Base-by-base conservation (phyloP, 2,888 invertebrate genomes). In the Hesperia comma region DNA sequence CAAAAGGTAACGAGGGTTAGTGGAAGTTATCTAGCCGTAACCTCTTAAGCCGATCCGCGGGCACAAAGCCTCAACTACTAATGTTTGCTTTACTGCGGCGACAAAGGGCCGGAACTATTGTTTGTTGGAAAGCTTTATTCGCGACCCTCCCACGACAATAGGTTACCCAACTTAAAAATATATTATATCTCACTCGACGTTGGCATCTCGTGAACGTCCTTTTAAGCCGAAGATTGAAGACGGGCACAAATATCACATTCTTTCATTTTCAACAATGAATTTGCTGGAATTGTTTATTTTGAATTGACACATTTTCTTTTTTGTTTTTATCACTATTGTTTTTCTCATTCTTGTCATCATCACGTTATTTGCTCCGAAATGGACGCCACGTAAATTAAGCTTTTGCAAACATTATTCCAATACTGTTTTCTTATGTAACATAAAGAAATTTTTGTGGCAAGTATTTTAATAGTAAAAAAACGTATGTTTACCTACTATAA, bases 81-180 rank as follows among this genome's bases (percentile, higher is more conserved):
- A 92, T 92, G 90, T 92, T 92, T 90, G 89, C 91, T 90, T 85
- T 88, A 88, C 87, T 88, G 82, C 80, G 84, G 82, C 88, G 89
- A 92, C 92, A 92, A 92, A 92, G 88, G 90, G 85, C 92, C 91
- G 92, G 92, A 92, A 92, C 91, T 92, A 92, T 92, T 92, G 92
- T 92, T 92, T 92, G 92, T 88, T 87, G 88, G 87, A 84, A 92
- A 92, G 92, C 92, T 92, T 92, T 92, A 92, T 92, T 88, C 80
- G 84, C 88, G 87, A 90, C 92, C 92, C 92, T 90, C 86, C 82
- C 78, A 82, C 86, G 86, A 92, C 92, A 92, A 92, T 92, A 92
- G 92, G 91, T 91, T 90, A 88, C 89, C 88, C 90, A 88, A 92
- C 92, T 92, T 92, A 89, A 90, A 92, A 91, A 90, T 89, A 85